These are phyloP conservation scores for Noctua janthe DNA, from an alignment of 2,888 invertebrate genomes.

Conservation along the genomic window DNA sequence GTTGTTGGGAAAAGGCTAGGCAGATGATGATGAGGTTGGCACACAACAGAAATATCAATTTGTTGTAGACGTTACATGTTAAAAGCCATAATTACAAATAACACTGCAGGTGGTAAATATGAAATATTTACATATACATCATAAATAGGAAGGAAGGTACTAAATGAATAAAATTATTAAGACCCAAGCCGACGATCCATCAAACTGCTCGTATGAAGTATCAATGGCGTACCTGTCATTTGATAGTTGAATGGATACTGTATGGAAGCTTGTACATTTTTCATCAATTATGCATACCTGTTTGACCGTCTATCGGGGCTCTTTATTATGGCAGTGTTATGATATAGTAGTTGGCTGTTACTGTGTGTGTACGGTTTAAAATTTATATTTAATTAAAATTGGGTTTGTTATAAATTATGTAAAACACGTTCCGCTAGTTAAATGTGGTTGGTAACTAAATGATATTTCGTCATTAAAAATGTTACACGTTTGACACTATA, in stretches of 20 bases:
- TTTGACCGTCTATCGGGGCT: constrained; percentile 6
- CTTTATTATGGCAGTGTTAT: background rate
- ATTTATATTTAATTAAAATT: background rate
- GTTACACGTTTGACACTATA: background rate
- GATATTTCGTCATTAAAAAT: constrained; percentile 9
- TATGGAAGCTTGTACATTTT: constrained; percentile 34
- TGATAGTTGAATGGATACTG: constrained; percentile 39
- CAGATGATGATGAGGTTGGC: background rate
- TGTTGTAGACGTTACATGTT: constrained; percentile 43
- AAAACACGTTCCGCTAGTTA: background rate
- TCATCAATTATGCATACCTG: constrained; percentile 18
- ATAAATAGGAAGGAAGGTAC: constrained; percentile 37
- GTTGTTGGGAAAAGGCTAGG: too few species aligned
- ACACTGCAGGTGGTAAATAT: constrained; percentile 59
- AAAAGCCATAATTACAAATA: constrained; percentile 56
- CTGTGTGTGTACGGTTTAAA: background rate
- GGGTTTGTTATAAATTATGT: background rate
- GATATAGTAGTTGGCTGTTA: background rate
- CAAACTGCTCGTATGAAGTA: constrained; percentile 29
- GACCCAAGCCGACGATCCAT: constrained; percentile 40
- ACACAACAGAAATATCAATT: constrained; percentile 38
- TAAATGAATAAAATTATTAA: constrained; percentile 49
- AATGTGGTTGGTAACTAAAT: background rate
- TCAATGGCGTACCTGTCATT: constrained; percentile 49
- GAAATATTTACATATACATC: constrained; percentile 42